A percentile compares a stretch with the other conserved stretches of the same genome.
These are phyloP conservation scores for Zosterops lateralis DNA, from an alignment of 2,113 vertebrate genomes.

Conservation along the genomic window DNA sequence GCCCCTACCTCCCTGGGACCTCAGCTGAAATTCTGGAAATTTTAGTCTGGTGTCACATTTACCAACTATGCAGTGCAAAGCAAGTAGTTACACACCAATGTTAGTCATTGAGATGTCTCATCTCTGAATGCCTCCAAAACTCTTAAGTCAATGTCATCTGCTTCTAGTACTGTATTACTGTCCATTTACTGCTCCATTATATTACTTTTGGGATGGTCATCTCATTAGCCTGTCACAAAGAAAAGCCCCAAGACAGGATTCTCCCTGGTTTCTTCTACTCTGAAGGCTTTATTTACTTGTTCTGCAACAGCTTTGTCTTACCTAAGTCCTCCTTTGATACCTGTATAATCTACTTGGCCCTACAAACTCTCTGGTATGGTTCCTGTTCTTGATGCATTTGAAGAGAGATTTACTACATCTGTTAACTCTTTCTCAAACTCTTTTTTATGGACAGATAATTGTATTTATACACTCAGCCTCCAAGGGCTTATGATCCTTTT, in stretches of 20 bases:
- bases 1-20: accelerated
- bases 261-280: background rate
- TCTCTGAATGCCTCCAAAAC: background rate
- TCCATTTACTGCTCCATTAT: background rate
- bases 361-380: background rate
- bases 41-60: background rate
- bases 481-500: background rate
- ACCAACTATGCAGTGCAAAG: background rate
- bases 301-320: background rate
- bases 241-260: background rate
- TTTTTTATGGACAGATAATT: background rate
- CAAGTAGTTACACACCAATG: background rate
- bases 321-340: background rate
- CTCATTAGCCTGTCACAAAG: background rate
- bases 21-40: background rate
- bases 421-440: background rate
- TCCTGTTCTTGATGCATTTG: background rate
- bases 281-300: background rate
- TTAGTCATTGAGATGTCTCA: background rate
- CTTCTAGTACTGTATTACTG: background rate
- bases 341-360: background rate
- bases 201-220: background rate
- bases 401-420: background rate
- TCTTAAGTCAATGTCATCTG: background rate
- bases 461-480: background rate